Evolutionary conservation across 2,888 invertebrate species (phyloP).

Genomic region (Phortica okadai): DNA sequence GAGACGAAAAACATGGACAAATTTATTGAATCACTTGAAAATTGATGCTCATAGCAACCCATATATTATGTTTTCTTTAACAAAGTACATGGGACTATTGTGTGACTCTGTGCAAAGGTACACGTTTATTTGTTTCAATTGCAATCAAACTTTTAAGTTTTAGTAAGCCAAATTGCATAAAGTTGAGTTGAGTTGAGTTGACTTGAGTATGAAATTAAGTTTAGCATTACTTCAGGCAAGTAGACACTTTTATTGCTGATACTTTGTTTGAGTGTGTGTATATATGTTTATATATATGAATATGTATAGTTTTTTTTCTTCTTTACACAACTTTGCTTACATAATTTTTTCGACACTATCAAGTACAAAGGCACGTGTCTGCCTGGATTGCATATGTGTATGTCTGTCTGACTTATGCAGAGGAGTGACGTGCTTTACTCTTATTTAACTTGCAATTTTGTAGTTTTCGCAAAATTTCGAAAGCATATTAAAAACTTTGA

Average conservation of each 20-base stretch:
- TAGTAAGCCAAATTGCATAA: conserved; percentile 60
- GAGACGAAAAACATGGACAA: too few species aligned
- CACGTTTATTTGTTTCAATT: conserved; percentile 56
- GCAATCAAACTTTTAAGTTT: conserved; percentile 65
- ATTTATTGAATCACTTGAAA: too few species aligned
- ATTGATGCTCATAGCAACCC: too few species aligned
- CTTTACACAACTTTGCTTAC: neutral
- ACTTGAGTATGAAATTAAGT: conserved; percentile 67
- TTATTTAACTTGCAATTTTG: conserved; percentile 50
- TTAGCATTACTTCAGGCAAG: conserved; percentile 53
- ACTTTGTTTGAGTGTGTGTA: conserved; percentile 24
- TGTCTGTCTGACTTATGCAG: conserved; percentile 1
- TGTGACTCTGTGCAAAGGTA: neutral
- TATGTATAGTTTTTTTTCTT: neutral
- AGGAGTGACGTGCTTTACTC: conserved; percentile 46
- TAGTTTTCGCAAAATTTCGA: conserved; percentile 46
- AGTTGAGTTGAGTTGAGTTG: conserved; percentile 61
- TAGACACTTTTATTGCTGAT: conserved; percentile 36
- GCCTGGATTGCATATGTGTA: neutral
- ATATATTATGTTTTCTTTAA: too few species aligned
- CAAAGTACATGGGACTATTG: too few species aligned
- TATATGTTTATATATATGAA: neutral
- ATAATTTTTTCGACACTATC: neutral
- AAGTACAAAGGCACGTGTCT: conserved; percentile 14
- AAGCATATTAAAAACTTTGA: conserved; percentile 57